Evolutionary conservation across 2,797 vertebrate species (phyloP), one percentile per base, ranked within the genome.

Genomic region (Lemur catta): DNA sequence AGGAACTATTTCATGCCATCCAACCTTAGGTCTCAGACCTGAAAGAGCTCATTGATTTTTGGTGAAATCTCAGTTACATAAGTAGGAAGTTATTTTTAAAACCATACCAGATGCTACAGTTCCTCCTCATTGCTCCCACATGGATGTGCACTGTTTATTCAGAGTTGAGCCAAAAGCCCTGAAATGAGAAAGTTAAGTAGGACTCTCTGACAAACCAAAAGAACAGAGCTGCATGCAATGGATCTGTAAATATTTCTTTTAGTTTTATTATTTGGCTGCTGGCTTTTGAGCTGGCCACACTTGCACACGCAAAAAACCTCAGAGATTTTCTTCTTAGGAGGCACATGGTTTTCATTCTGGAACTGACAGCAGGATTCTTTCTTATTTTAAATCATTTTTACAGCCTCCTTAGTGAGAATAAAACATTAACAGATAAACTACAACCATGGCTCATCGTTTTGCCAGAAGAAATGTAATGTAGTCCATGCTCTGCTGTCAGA

Each of bases 61-160:
- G 20, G 14, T 38, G 95, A 96, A 91, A 89, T 52, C 76, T 98
- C 92, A 85, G 26, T 74, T 97, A 97, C 92, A 85, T 86, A 97
- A 95, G 52, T 22, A 94, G 69, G 17, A 91, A 67, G 91, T 95
- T 97, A 97, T 97, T 97, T 97, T 98, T 95, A 98, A 95, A 97
- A 22, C 38, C 81, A 82, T 89, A 87, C 55, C 87, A 92, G 84
- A 97, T 89, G 79, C 93, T 82, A 17, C 59, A 82, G 96, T 84
- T 87, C 96, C 95, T 98, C 81, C 93, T 90, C 92, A 96, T 71
- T 4, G 93, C 96, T 97, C 95, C 93, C 96, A 96, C 67, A 13
- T 96, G 72, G 52, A 26, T 13, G n/a, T 69, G 0, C 80, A 94
- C 86, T 74, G 41, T 96, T 98, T 97, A 90, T 71, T 88, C 93